Evolutionary conservation across 1,140 invertebrate genomes (phyloP).

Genomic region (Dreissena rostriformis): DNA sequence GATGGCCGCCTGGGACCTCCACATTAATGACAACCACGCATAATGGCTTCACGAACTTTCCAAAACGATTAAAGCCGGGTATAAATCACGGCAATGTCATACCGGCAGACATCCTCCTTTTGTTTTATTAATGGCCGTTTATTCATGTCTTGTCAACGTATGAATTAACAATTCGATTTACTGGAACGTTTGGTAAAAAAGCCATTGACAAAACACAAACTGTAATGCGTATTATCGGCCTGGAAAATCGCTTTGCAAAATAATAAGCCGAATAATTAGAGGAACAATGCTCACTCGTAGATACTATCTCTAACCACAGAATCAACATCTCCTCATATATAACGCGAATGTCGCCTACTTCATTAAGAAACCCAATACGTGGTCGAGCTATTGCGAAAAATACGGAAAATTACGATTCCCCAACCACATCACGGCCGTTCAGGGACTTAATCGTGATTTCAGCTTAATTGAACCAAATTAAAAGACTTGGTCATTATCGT

Average conservation of each 20-base stretch:
- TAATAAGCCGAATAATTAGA: slow-evolving; percentile 36
- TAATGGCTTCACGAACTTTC: background rate
- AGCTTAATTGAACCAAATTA: slow-evolving; percentile 43
- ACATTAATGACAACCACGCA: background rate
- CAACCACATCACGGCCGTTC: background rate
- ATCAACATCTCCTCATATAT: slow-evolving; percentile 9
- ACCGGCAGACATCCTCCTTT: slow-evolving; percentile 37
- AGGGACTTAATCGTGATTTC: slow-evolving; percentile 41
- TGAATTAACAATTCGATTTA: slow-evolving; percentile 27
- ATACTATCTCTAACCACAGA: slow-evolving; percentile 51
- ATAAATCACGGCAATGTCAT: slow-evolving; percentile 26
- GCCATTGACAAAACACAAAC: slow-evolving; percentile 19
- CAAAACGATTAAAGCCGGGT: background rate
- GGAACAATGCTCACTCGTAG: slow-evolving; percentile 41
- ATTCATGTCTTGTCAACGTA: slow-evolving; percentile 30
- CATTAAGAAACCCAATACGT: slow-evolving; percentile 33
- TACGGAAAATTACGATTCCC: slow-evolving; percentile 45
- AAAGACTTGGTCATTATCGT: slow-evolving; percentile 44
- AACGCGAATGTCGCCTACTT: slow-evolving; percentile 22
- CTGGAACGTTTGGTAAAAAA: slow-evolving; percentile 32
- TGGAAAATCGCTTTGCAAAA: slow-evolving; percentile 39
- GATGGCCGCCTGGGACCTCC: background rate
- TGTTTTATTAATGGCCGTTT: slow-evolving; percentile 48
- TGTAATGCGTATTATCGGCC: slow-evolving; percentile 38
- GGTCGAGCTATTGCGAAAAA: slow-evolving; percentile 14